Evolutionary conservation across 35 echinoderm and acorn worm species (phyloP).

Genomic region (Strongylocentrotus purpuratus): DNA sequence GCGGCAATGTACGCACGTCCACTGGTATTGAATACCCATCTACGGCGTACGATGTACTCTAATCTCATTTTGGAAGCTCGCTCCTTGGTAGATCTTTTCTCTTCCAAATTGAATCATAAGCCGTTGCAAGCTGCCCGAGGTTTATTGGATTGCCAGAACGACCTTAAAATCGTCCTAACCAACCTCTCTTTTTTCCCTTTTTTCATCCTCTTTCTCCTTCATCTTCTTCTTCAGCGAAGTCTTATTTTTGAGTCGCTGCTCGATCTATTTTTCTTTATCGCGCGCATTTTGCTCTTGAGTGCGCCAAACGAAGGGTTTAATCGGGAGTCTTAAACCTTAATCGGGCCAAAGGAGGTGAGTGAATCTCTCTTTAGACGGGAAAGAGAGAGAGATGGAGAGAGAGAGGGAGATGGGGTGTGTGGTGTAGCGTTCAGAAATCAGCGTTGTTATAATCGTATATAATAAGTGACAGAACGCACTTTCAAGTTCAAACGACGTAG

Average conservation of each 20-base stretch:
- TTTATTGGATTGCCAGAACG: conserved; percentile 50
- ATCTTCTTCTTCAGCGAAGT: background rate
- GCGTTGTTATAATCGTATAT: conserved; percentile 17
- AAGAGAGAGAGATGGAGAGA: background rate
- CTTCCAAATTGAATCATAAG: conserved; percentile 49
- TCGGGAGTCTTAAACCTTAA: conserved; percentile 26
- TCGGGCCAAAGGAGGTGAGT: background rate
- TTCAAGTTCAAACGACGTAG: conserved; percentile 23
- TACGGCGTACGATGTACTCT: background rate
- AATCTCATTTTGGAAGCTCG: conserved; percentile 27
- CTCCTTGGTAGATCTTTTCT: background rate
- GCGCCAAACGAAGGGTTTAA: background rate
- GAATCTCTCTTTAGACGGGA: background rate
- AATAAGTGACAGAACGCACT: conserved; percentile 24
- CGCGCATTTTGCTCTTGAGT: background rate
- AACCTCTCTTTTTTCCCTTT: conserved; percentile 19
- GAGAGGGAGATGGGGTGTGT: background rate
- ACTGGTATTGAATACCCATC: conserved; percentile 10
- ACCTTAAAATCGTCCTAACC: conserved; percentile 35
- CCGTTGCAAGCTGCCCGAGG: conserved; percentile 41
- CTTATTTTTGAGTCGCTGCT: background rate
- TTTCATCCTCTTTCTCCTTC: background rate
- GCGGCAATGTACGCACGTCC: conserved; percentile 6
- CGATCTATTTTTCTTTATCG: background rate
- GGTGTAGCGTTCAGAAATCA: conserved; percentile 45